A percentile compares a stretch with the other conserved stretches of the same genome.
Conservation (phyloP, 2,888 invertebrate genomes). For the Osedax fenrisi region DNA sequence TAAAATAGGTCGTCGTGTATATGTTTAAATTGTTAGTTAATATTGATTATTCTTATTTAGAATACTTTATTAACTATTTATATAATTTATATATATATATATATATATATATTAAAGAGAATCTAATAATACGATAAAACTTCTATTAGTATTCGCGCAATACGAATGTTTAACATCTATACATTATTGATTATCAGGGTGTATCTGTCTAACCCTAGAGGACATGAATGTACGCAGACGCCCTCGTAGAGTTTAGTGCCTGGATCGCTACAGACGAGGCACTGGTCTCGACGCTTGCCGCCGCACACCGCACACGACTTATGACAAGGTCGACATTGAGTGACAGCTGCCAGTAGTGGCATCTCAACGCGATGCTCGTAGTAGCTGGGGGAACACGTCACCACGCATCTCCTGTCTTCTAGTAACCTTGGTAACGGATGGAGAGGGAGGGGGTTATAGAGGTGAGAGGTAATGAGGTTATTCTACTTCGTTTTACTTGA, state of each 20-base stretch:
- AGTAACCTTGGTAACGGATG: not conserved
- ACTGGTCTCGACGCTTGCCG: constrained; percentile 26
- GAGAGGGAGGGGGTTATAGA: not conserved
- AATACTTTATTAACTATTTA: no score
- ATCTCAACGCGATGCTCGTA: not conserved
- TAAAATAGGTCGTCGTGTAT: no score
- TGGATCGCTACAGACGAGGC: constrained; percentile 27
- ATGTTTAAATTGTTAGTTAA: no score
- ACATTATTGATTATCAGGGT: no score
- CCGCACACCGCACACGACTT: constrained; percentile 28
- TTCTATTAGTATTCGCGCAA: no score
- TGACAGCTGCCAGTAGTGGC: not conserved
- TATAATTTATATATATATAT: no score
- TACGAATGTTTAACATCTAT: no score
- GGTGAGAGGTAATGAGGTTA: no score
- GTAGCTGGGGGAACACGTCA: not conserved
- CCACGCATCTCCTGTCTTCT: not conserved
- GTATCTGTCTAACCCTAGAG: not conserved
- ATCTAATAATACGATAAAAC: no score
- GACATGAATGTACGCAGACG: constrained; percentile 19
- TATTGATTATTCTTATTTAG: no score
- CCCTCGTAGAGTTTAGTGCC: not conserved
- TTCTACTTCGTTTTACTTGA: no score
- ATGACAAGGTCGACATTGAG: constrained; percentile 28
- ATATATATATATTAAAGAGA: no score